phyloP scores from a whole-genome alignment of 2,797 vertebrate genomes.

The Erethizon dorsatum region DNA sequence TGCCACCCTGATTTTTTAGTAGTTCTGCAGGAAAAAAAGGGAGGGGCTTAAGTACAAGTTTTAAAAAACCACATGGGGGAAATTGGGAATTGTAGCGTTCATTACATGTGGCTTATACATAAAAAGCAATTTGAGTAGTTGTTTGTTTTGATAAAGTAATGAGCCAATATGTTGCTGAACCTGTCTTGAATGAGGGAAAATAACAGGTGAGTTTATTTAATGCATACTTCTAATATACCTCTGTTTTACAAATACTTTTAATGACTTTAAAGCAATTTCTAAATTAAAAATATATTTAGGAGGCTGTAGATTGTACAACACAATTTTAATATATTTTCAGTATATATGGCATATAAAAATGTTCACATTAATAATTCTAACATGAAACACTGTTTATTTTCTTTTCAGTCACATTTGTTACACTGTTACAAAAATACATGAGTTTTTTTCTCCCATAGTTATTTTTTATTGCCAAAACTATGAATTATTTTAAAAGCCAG shows the following conservation, averaged over 20 bases:
- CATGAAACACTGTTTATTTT: conserved; percentile 72
- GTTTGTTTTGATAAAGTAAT: conserved; percentile 80
- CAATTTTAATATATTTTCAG: conserved; percentile 70
- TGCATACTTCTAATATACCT: conserved; percentile 56
- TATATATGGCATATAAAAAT: conserved; percentile 66
- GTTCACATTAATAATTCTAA: conserved; percentile 71
- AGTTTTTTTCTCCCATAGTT: conserved; percentile 62
- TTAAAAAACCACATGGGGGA: background rate
- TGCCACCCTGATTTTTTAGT: conserved; percentile 10
- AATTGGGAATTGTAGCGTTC: background rate
- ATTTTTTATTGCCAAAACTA: conserved; percentile 78
- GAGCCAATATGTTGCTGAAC: conserved; percentile 78
- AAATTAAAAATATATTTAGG: conserved; percentile 82
- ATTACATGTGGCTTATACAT: conserved; percentile 66
- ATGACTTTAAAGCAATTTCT: conserved; percentile 74
- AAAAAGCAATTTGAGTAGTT: conserved; percentile 73
- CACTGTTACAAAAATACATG: conserved; percentile 70
- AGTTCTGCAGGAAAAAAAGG: background rate
- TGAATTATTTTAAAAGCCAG: conserved; percentile 68
- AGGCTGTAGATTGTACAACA: conserved; percentile 51
- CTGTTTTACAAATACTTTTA: conserved; percentile 70
- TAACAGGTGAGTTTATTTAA: conserved; percentile 80
- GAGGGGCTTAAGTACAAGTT: conserved; percentile 20
- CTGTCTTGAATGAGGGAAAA: conserved; percentile 26
- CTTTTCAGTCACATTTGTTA: conserved; percentile 69